Conservation (phyloP, 2,888 invertebrate genomes). For the Platyscelio sp. region DNA sequence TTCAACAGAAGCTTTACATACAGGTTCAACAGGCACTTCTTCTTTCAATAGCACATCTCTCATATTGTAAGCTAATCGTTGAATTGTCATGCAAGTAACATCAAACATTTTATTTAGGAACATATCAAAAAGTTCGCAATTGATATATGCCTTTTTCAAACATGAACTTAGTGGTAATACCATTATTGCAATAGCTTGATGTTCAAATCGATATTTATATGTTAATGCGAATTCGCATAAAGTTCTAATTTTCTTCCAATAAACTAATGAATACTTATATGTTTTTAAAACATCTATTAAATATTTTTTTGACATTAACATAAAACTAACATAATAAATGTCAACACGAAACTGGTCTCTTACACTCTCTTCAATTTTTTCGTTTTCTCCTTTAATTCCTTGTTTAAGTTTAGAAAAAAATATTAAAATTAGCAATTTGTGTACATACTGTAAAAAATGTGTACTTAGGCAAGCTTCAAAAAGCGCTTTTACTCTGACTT, state of each 20-base stretch:
- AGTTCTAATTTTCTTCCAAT: slow-evolving; percentile 82
- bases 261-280: slow-evolving; percentile 83
- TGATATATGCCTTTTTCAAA: slow-evolving; percentile 80
- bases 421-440: slow-evolving; percentile 86
- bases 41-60: slow-evolving; percentile 86
- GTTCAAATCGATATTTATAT: slow-evolving; percentile 79
- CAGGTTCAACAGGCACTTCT: slow-evolving; percentile 84
- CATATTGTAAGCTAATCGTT: slow-evolving; percentile 87
- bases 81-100: slow-evolving; percentile 88
- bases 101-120: slow-evolving; percentile 88
- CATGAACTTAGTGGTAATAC: slow-evolving; percentile 87
- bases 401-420: slow-evolving; percentile 82
- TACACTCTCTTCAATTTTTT: slow-evolving; percentile 71
- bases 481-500: slow-evolving; percentile 79
- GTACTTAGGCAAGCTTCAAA: slow-evolving; percentile 83
- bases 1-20: slow-evolving; percentile 82
- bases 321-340: slow-evolving; percentile 80
- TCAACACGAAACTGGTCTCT: slow-evolving; percentile 84
- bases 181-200: slow-evolving; percentile 81
- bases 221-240: slow-evolving; percentile 74
- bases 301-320: slow-evolving; percentile 82
- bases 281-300: slow-evolving; percentile 82
- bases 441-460: slow-evolving; percentile 84
- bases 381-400: slow-evolving; percentile 68
- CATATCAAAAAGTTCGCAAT: slow-evolving; percentile 87